Base-by-base conservation (phyloP, 2,113 vertebrate species). In the Sorex araneus region DNA sequence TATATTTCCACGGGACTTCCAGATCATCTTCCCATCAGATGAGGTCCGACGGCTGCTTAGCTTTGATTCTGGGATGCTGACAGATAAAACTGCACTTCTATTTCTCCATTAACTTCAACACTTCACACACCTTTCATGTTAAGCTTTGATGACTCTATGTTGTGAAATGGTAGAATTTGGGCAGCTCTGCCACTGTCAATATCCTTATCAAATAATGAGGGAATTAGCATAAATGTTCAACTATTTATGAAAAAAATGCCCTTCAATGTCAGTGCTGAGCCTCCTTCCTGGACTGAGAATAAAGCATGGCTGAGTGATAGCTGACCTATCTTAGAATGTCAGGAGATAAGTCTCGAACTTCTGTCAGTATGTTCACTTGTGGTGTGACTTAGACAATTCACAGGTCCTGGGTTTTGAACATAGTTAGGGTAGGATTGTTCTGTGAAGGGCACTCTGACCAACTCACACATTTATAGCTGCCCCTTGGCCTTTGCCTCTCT, bases 161-260 rank as follows among this genome's bases (percentile, higher is more conserved):
- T 57, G 8, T 74, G 18, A 45, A 84, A 43, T 28, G 57, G 19
- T 43, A 40, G 32, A 23, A 3, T 82, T 57, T 34, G 15, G 47
- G 50, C 40, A 64, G 47, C 9, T 3, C 1, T 75, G 9, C 75
- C 54, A 83, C 34, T 84, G 12, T 92, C 30, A 69, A 32, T 69
- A 84, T 60, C 81, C 45, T 70, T 32, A 93, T 84, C 28, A 78
- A 92, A 71, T 34, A 60, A 90, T 60, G 13, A 18, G 15, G 2
- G 74, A 50, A 15, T 18, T 19, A 34, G 10, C 28, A 40, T 0
- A 23, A 25, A 45, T 60, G 13, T 16, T 0, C 34, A 87, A 71
- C 34, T 60, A 28, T 73, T 16, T 36, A 34, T 5, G 45, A 3
- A 30, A 32, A 32, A 32, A 25, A 23, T 64, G 36, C 1, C 28